Evolutionary conservation across 2,888 invertebrate species (phyloP).

Genomic region (Agrochola lota): DNA sequence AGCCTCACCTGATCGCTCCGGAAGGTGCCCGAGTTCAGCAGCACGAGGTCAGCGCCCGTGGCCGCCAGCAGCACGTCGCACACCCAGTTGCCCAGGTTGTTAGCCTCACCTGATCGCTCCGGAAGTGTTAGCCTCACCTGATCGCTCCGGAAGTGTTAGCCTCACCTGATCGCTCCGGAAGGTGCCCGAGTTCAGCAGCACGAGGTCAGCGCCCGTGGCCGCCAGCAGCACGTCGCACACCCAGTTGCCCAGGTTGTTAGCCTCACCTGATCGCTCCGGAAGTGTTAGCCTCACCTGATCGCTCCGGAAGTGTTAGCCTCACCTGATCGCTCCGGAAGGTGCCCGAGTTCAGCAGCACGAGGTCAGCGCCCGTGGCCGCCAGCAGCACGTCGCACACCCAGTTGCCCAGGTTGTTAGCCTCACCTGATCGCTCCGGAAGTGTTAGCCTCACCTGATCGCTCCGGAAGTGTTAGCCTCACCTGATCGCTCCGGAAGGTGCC

Average conservation of each 20-base stretch:
- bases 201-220: constrained; percentile 96
- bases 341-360: constrained; percentile 97
- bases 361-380: constrained; percentile 96
- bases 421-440: too few species aligned
- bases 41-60: constrained; percentile 95
- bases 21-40: constrained; percentile 97
- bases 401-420: constrained; percentile 97
- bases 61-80: constrained; percentile 96
- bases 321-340: constrained; percentile 94
- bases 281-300: too few species aligned
- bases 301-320: too few species aligned
- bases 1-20: constrained; percentile 92
- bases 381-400: constrained; percentile 96
- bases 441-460: too few species aligned
- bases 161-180: constrained; percentile 93
- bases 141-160: too few species aligned
- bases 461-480: constrained; percentile 70
- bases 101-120: too few species aligned
- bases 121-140: too few species aligned
- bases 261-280: too few species aligned
- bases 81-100: constrained; percentile 97
- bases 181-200: constrained; percentile 96
- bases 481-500: constrained; percentile 96
- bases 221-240: constrained; percentile 95
- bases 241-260: constrained; percentile 97